Percentiles rank a stretch among this genome's conserved stretches.
These are phyloP conservation scores for Hylaeus anthracinus DNA, from an alignment of 1,140 invertebrate genomes.

Conservation along the genomic window DNA sequence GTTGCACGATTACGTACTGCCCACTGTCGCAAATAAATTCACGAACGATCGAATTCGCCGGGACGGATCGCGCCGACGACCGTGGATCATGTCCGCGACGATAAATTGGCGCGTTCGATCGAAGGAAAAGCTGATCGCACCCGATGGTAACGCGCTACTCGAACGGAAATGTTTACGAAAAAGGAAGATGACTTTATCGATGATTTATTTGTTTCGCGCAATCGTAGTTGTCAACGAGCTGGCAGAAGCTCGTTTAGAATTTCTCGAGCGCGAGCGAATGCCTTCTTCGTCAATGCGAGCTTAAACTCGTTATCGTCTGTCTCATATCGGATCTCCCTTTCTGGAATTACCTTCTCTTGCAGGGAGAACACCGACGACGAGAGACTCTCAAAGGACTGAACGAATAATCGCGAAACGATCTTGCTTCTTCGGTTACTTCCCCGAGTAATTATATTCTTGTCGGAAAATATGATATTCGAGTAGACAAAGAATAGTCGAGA, in stretches of 20 bases:
- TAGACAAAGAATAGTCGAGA: no score
- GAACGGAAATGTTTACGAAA: no score
- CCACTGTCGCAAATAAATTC: no score
- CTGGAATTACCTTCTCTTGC: conserved; percentile 14
- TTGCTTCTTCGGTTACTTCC: background rate
- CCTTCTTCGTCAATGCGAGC: conserved; percentile 18
- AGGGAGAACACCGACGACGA: background rate
- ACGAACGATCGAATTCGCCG: no score
- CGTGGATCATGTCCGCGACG: no score
- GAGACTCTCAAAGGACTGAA: background rate
- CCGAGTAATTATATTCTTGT: background rate
- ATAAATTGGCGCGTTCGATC: background rate
- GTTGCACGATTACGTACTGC: no score
- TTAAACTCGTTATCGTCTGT: conserved; percentile 41
- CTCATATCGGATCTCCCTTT: conserved; percentile 39
- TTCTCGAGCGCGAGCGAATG: background rate
- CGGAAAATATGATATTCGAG: background rate
- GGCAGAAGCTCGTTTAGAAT: conserved; percentile 11
- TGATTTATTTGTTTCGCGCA: background rate
- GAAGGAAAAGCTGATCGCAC: background rate
- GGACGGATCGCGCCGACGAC: no score
- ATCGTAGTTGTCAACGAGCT: conserved; percentile 26
- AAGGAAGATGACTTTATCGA: no score
- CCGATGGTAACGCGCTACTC: no score
- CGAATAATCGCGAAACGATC: background rate